Base-by-base conservation (phyloP, 2,888 invertebrate genomes). In the Plagodis dolabraria region DNA sequence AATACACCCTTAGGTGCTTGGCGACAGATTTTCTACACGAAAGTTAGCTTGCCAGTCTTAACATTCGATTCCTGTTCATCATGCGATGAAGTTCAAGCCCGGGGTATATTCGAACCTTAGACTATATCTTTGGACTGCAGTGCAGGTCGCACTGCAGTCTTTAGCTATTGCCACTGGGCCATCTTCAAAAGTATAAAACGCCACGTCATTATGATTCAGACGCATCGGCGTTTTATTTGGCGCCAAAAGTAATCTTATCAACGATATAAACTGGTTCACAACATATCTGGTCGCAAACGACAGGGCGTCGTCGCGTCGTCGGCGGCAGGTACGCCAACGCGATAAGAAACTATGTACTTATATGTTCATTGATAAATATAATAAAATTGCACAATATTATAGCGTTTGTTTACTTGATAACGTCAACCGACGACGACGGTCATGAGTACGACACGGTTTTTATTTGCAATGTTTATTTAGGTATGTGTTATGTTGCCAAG, bases 181-280 rank as follows among this genome's bases (percentile, higher is more conserved):
- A 47, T 36, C 38, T n/a, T 40, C 40, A 51, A n/a, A n/a, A n/a
- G n/a, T n/a, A n/a, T 33, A 55, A 44, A 22, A 22, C 50, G 33
- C 52, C 44, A 12, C 40, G 38, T 35, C 33, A 48, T 42, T 45
- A 48, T 52, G 53, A 60, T 49, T 53, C 54, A 51, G 40, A 7
- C 22, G 51, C 47, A 50, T 54, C 51, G 47, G 52, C 48, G 42
- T 56, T 56, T 56, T 60, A 64, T 65, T 69, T 72, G 84, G 84
- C 85, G 86, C 83, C 85, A 80, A 83, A 82, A 75, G 65, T 80
- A 77, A 83, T 83, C 82, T 86, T 85, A 86, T 84, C 84, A 74
- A 68, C 67, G 69, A 74, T 81, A 81, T 78, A 81, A 86, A 85
- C 83, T 85, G 80, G 84, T 83, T 81, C 82, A 81, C 36, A 43